Evolutionary conservation across 2,888 invertebrate genomes (phyloP).

Genomic region (Biston stratarius): DNA sequence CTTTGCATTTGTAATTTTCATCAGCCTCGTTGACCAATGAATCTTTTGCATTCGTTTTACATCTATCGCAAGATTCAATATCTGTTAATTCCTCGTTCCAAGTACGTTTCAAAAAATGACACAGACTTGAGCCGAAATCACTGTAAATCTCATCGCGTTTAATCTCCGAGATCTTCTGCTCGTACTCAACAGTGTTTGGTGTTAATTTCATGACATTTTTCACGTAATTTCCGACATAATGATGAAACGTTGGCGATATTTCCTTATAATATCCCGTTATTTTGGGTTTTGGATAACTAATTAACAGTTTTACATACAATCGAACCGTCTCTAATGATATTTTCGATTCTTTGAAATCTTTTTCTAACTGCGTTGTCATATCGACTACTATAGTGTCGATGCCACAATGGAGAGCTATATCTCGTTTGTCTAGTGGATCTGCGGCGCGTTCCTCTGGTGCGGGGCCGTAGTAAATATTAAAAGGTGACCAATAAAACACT

Average conservation of each 20-base stretch:
- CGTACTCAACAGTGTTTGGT: not conserved
- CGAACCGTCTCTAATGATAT: not conserved
- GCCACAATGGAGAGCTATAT: not conserved
- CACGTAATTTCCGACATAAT: not conserved
- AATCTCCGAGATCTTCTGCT: not conserved
- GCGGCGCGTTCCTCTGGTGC: not conserved
- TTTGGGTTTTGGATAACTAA: not conserved
- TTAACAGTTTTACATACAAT: not conserved
- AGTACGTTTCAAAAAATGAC: not conserved
- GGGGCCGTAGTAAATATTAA: not conserved
- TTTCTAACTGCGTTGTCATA: not conserved
- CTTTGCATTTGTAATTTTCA: not conserved
- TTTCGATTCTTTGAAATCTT: not conserved
- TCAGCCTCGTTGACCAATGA: not conserved
- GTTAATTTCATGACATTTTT: not conserved
- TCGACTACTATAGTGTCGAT: not conserved
- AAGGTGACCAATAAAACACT: slow-evolving; percentile 6
- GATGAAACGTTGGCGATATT: not conserved
- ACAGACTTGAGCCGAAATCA: not conserved
- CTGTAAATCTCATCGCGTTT: not conserved
- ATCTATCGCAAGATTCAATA: not conserved
- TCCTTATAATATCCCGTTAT: not conserved
- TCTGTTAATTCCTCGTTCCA: not conserved
- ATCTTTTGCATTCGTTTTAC: not conserved
- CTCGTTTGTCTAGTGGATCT: not conserved